Evolutionary conservation across 2,113 vertebrate genomes (phyloP).

Genomic region (Chloropsis cyanopogon): DNA sequence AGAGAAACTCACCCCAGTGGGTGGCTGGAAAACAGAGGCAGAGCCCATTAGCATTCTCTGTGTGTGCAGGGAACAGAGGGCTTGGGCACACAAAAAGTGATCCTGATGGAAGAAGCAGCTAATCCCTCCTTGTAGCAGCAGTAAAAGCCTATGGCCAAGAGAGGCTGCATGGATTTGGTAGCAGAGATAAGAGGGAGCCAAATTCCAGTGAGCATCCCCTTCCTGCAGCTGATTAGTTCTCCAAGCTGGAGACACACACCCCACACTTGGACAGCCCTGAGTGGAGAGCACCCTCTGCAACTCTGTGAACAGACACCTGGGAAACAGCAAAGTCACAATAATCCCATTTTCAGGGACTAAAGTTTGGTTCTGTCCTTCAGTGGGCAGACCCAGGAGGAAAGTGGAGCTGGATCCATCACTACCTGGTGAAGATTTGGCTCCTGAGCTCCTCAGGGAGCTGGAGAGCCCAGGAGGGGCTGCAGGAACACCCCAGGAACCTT

Average conservation of each 20-base stretch:
- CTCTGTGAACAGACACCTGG: too few relatives aligned
- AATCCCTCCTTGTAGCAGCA: neutral
- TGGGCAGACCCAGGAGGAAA: neutral
- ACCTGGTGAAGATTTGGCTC: fast-evolving
- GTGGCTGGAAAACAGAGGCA: neutral
- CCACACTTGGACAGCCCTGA: neutral
- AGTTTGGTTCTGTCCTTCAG: neutral
- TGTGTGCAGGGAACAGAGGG: neutral
- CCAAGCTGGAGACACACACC: neutral
- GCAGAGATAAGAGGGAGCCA: conserved; percentile 6
- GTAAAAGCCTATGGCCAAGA: neutral
- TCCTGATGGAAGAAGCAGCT: neutral
- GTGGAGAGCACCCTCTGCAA: neutral
- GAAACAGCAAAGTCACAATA: neutral
- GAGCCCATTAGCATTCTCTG: neutral
- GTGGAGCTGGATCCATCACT: neutral
- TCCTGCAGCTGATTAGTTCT: neutral
- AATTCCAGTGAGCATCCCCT: neutral
- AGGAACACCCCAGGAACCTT: neutral
- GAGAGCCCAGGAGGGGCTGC: neutral
- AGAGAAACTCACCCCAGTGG: neutral
- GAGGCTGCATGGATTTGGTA: neutral
- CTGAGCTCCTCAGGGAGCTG: neutral
- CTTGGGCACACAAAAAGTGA: neutral
- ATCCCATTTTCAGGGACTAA: neutral